Percentiles rank a stretch among this genome's conserved stretches.
Conservation (phyloP, 2,888 invertebrate genomes). For the Protophormia terraenovae region DNA sequence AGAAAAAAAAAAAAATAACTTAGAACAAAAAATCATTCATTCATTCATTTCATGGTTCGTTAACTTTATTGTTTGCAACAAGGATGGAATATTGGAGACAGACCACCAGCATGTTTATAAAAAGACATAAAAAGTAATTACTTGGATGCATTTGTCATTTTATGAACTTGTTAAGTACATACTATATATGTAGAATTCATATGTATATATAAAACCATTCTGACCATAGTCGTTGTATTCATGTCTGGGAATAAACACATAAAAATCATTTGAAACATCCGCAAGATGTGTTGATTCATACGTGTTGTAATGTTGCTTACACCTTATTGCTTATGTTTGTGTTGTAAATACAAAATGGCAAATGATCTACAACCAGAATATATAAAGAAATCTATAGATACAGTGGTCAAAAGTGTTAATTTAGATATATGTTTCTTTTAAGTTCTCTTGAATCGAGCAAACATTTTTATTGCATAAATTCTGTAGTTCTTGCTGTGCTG, state of each 20-base stretch:
- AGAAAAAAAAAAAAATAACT: constrained; percentile 2
- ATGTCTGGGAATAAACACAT: background rate
- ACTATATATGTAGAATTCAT: too few species aligned
- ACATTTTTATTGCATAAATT: background rate
- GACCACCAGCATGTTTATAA: constrained; percentile 54
- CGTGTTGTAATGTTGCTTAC: constrained; percentile 34
- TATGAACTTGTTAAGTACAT: constrained; percentile 46
- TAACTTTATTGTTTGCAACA: constrained; percentile 56
- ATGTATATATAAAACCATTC: too few species aligned
- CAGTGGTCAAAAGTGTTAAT: constrained; percentile 45
- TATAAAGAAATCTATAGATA: background rate
- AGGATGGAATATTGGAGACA: background rate
- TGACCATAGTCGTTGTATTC: too few species aligned
- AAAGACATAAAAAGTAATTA: constrained; percentile 50
- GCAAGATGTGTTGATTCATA: constrained; percentile 35
- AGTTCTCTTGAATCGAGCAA: background rate
- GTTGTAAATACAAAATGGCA: background rate
- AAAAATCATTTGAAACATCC: constrained; percentile 39
- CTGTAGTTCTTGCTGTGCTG: too few species aligned
- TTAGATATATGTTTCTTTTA: background rate
- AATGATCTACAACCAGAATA: too few species aligned
- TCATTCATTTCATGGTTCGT: constrained; percentile 65
- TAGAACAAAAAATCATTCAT: constrained; percentile 28
- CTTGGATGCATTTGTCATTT: constrained; percentile 54
- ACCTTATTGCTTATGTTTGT: constrained; percentile 8